Evolutionary conservation across 2,888 invertebrate genomes (phyloP), one percentile per base, ranked within the genome.

Genomic region (Drosophila anceps): DNA sequence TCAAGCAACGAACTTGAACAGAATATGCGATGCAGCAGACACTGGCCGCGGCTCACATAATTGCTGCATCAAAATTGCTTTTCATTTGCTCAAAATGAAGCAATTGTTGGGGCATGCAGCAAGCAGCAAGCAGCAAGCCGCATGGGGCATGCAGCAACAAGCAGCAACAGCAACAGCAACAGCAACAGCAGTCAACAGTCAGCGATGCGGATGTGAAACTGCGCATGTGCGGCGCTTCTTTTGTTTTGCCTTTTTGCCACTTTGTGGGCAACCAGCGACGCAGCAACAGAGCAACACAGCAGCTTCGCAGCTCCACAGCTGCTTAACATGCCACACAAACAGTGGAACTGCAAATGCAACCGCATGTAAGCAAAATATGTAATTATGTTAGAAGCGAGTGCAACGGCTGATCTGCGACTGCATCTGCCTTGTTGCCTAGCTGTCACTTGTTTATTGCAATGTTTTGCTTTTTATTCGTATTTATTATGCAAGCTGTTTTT

Each of bases 81-180:
- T 86, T 83, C 81, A 88, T 88, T 88, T 81, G 88, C 80, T 82
- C 72, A 75, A 88, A 86, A 86, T 86, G 72, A 86, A 88, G 85
- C 80, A 88, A 86, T 86, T 86, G 79, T 88, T 84, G 76, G 43
- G 20, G 67, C 55, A 57, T 41, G 62, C 29, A 48, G 61, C 46
- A 43, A 41, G 41, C 54, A 35, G 55, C 57, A 29, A 27, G 69
- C 44, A 35, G 55, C 43, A 27, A 31, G 46, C 33, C 7, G 50
- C 48, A 31, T 60, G 24, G 44, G 13, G 60, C 50, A 57, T 31
- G 58, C 20, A 37, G 53, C 54, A 44, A n/a, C 58, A 43, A 48
- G 58, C 29, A 37, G 61, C 59, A 50, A 15, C 60, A 43, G 54
- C 67, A 69, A 15, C 60, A 43, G 54, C 67, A 69, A n/a, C 29